Percentiles rank a stretch among this genome's conserved stretches.
Evolutionary conservation across 2,113 vertebrate species (phyloP).

Genomic region (Aegotheles bennettii): DNA sequence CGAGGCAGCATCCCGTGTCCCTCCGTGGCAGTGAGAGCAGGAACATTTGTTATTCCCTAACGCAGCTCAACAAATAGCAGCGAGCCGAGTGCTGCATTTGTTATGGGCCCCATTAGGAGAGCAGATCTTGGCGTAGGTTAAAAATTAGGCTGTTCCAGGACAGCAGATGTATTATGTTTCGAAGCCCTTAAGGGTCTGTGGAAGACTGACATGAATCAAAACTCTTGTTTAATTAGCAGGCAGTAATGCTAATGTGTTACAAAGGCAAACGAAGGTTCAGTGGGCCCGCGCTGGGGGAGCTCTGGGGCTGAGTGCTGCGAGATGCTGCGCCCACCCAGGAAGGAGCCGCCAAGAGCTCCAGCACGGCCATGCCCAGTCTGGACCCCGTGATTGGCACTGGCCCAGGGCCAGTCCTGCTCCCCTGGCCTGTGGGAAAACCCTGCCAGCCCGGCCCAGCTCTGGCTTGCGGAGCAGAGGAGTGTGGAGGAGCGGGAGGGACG

Average conservation of each 20-base stretch:
- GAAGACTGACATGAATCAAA: background rate
- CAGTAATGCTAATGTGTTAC: background rate
- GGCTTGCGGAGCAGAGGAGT: background rate
- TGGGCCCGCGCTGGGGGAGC: rapidly evolving
- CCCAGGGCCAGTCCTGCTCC: rapidly evolving
- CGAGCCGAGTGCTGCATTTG: rapidly evolving
- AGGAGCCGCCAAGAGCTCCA: background rate
- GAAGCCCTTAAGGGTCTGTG: background rate
- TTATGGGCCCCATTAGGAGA: background rate
- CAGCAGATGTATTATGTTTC: background rate
- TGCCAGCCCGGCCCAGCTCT: background rate
- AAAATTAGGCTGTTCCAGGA: background rate
- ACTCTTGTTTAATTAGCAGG: background rate
- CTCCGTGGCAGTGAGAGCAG: rapidly evolving
- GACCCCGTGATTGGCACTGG: rapidly evolving
- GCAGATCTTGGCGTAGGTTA: background rate
- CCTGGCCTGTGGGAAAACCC: background rate
- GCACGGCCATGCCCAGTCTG: rapidly evolving
- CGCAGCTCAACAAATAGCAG: background rate
- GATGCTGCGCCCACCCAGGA: background rate
- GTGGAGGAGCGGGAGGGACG: background rate
- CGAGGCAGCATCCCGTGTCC: background rate
- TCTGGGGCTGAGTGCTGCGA: rapidly evolving
- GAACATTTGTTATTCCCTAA: background rate
- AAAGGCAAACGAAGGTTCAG: background rate